Evolutionary conservation across 2,113 vertebrate genomes (phyloP), one percentile per base, ranked within the genome.

Genomic region (Ictalurus furcatus): DNA sequence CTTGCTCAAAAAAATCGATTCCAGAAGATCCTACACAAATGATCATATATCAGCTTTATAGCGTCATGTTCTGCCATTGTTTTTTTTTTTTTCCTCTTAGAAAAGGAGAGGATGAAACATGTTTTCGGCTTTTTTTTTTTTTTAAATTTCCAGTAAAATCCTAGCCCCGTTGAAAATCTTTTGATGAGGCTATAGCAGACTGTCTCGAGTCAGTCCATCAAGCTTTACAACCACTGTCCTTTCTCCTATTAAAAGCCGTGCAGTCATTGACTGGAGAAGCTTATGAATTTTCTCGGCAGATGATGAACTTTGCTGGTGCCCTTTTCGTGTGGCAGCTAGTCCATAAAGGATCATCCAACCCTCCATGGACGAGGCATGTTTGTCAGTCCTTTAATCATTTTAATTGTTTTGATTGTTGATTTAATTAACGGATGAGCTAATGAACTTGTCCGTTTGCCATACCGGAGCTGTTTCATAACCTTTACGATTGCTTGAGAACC

Each of bases 321-420:
- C 76, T 89, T 86, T 91, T 74, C 25, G 4, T 67, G 48, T 52
- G 59, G 59, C 86, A 80, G 91, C 91, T 61, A 94, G 91, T 63
- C 59, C 30, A 21, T 78, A 56, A 94, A 94, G 94, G 93, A 92
- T 92, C 92, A 92, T 90, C 91, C 84, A 84, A 90, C 87, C 89
- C 89, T 84, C 89, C 87, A 88, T 71, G 74, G 90, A 92, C 90
- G 52, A 91, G 88, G 86, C 91, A 90, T 93, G 92, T 94, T 94
- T 94, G 89, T 92, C 90, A 88, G 48, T 74, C 83, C 93, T 92
- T 91, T 90, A 92, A 92, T 94, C 89, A 92, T 93, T 90, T 85
- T 88, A 94, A 93, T 91, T 90, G 93, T 90, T 94, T 89, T n/a
- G 92, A 93, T 93, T 94, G 94, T 94, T 94, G 93, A 94, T 90